Conservation (phyloP, 92 coral and sea anemone species). For the Palythoa grandis region DNA sequence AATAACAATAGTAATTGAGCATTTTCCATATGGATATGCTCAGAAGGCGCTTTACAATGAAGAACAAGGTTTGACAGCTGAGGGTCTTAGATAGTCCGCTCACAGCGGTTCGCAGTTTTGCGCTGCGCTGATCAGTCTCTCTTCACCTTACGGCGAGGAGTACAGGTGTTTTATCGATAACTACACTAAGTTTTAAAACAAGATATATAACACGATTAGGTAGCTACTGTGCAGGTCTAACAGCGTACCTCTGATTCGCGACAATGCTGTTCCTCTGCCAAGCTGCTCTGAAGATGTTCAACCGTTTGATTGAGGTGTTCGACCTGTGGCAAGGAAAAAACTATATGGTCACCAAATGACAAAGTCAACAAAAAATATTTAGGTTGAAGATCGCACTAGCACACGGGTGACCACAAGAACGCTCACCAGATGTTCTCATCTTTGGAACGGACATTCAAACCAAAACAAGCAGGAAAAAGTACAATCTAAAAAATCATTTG, state of each 20-base stretch:
- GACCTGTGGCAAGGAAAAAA: slow-evolving; percentile 50
- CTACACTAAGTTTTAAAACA: too few relatives aligned
- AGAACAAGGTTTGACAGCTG: too few relatives aligned
- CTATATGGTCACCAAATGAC: background rate
- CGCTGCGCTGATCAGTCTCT: too few relatives aligned
- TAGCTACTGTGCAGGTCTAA: too few relatives aligned
- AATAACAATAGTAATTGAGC: too few relatives aligned
- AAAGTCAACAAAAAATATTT: background rate
- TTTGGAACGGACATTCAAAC: background rate
- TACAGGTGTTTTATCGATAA: too few relatives aligned
- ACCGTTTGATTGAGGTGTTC: slow-evolving; percentile 74
- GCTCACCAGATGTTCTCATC: background rate
- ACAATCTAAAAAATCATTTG: too few relatives aligned
- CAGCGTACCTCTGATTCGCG: slow-evolving; percentile 73
- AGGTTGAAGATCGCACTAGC: background rate
- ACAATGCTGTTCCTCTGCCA: slow-evolving; percentile 60
- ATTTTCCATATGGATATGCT: too few relatives aligned
- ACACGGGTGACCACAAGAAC: background rate
- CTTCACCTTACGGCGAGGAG: too few relatives aligned
- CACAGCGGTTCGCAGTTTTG: too few relatives aligned
- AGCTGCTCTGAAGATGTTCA: slow-evolving; percentile 64
- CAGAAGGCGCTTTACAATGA: too few relatives aligned
- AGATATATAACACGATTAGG: background rate
- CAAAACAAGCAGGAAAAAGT: background rate
- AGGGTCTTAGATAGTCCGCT: too few relatives aligned